Conservation (phyloP, 1,140 invertebrate species). For the Brachionus paranguensis region DNA sequence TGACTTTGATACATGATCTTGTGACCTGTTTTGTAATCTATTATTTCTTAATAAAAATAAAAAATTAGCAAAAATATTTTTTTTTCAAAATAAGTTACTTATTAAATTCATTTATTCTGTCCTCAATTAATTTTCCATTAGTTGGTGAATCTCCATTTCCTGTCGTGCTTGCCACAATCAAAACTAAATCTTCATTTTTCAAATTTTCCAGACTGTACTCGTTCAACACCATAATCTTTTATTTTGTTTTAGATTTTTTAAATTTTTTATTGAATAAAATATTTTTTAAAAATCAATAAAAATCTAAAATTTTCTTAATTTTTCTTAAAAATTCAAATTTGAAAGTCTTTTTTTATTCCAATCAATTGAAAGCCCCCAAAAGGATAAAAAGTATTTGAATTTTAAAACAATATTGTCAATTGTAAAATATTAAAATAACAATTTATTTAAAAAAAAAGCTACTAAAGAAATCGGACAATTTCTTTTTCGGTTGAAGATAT, state of each 20-base stretch:
- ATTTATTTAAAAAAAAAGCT: too few species aligned
- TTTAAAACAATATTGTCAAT: too few species aligned
- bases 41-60: background rate
- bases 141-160: conserved; percentile 93
- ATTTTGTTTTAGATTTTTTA: conserved; percentile 59
- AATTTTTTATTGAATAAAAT: background rate
- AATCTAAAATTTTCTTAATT: too few species aligned
- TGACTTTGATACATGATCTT: conserved; percentile 47
- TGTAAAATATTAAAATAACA: too few species aligned
- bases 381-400: too few species aligned
- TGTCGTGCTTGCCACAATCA: conserved; percentile 88
- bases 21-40: conserved; percentile 40
- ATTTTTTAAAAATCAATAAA: too few species aligned
- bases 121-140: conserved; percentile 70
- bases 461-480: too few species aligned
- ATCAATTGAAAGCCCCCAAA: too few species aligned
- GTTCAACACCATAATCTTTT: conserved; percentile 77
- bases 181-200: conserved; percentile 80
- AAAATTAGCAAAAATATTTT: background rate
- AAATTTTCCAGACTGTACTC: conserved; percentile 86
- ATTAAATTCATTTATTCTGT: background rate
- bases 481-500: too few species aligned
- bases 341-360: too few species aligned
- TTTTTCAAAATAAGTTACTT: background rate
- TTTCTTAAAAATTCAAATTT: too few species aligned